Evolutionary conservation across 2,113 vertebrate genomes (phyloP).

Genomic region (Nymphicus hollandicus): DNA sequence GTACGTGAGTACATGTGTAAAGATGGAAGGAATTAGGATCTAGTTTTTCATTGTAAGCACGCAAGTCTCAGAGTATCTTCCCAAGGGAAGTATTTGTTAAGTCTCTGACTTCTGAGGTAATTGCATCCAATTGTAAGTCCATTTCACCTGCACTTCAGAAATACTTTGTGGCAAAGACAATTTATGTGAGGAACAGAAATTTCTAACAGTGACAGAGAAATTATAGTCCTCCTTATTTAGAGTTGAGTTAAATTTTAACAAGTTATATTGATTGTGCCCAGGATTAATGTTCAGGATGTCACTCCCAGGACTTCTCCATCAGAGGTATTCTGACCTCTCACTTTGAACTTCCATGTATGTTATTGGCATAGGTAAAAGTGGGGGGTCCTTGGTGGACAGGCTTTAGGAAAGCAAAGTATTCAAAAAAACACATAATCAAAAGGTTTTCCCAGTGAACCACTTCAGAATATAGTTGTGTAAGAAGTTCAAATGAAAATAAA

Average conservation of each 20-base stretch:
- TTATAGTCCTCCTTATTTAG: neutral
- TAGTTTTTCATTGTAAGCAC: neutral
- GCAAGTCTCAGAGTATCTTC: neutral
- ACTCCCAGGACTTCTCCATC: neutral
- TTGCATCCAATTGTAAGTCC: conserved; percentile 9
- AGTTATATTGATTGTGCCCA: neutral
- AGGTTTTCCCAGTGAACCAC: neutral
- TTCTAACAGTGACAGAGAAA: neutral
- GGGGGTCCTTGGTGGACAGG: neutral
- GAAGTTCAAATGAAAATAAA: neutral
- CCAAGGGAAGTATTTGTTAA: neutral
- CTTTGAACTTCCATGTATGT: neutral
- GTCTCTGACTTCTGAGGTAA: conserved; percentile 13
- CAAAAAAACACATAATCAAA: neutral
- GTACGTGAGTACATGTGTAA: neutral
- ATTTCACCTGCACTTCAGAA: conserved; percentile 9
- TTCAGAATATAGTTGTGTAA: neutral
- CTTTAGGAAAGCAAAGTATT: neutral
- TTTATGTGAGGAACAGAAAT: neutral
- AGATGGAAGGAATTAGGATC: neutral
- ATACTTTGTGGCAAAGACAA: neutral
- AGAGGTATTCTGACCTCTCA: neutral
- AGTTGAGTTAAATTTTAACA: neutral
- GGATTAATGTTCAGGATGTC: neutral
- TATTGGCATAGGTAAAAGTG: neutral